Evolutionary conservation across 2,113 vertebrate species (phyloP).

Genomic region (Rhinogobius similis): DNA sequence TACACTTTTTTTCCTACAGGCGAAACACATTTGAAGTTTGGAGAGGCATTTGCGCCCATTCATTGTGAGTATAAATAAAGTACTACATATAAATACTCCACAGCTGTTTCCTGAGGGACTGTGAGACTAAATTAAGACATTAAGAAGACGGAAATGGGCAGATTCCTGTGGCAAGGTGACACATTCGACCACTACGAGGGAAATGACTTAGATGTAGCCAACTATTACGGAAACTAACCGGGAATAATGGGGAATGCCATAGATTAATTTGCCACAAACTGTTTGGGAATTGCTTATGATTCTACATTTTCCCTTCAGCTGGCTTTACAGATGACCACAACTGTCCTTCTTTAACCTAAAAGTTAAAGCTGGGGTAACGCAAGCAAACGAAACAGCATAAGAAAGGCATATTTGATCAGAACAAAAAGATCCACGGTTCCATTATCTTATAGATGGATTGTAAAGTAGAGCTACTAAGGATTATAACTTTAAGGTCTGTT

Average conservation of each 20-base stretch:
- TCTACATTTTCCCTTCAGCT: background rate
- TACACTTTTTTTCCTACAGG: background rate
- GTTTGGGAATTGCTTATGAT: no score
- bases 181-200: background rate
- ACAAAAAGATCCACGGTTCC: no score
- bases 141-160: slow-evolving; percentile 23
- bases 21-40: slow-evolving; percentile 3
- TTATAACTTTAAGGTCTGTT: no score
- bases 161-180: slow-evolving; percentile 12
- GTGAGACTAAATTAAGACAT: slow-evolving; percentile 20
- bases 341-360: no score
- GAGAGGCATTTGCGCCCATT: background rate
- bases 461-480: no score
- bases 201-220: background rate
- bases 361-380: no score
- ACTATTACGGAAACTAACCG: background rate
- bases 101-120: slow-evolving; percentile 12
- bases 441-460: no score
- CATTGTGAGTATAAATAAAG: slow-evolving; percentile 12
- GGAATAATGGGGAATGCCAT: background rate
- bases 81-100: slow-evolving; percentile 16
- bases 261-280: background rate
- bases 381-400: no score
- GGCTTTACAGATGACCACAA: background rate
- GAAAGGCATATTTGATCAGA: no score